Conservation (phyloP, 2,797 vertebrate species). For the Cuculus canorus region DNA sequence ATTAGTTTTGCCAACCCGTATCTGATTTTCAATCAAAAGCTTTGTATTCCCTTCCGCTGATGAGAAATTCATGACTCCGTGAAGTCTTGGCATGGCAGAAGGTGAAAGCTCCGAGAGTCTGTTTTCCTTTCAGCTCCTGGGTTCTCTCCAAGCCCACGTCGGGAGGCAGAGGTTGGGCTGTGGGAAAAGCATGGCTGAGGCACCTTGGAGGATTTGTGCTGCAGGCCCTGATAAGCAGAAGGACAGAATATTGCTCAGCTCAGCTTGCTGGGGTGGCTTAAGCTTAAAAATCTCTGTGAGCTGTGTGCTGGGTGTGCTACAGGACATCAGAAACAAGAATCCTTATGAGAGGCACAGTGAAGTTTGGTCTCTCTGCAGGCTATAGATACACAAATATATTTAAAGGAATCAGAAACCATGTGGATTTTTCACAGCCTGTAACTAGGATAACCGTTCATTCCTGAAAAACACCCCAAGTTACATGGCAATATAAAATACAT, state of each 20-base stretch:
- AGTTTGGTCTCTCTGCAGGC: background rate
- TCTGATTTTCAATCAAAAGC: background rate
- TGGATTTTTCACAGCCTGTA: background rate
- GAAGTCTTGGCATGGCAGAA: background rate
- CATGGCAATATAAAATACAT: conserved; percentile 35
- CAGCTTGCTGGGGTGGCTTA: background rate
- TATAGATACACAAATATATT: background rate
- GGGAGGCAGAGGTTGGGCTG: background rate
- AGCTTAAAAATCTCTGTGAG: background rate
- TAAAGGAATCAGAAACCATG: background rate
- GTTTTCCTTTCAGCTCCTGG: background rate
- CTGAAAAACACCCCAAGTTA: conserved; percentile 40
- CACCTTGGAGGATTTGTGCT: background rate
- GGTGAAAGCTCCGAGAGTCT: background rate
- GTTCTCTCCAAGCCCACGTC: background rate
- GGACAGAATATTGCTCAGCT: background rate
- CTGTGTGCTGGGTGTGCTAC: background rate
- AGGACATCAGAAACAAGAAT: background rate
- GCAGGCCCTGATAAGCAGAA: background rate
- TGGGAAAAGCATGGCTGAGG: background rate
- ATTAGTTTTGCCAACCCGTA: background rate
- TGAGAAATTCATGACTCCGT: background rate
- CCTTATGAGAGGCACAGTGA: background rate
- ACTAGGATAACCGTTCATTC: background rate
- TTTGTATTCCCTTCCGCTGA: background rate